Evolutionary conservation across 2,797 vertebrate species (phyloP).

Genomic region (Philypnodon macrostomus): DNA sequence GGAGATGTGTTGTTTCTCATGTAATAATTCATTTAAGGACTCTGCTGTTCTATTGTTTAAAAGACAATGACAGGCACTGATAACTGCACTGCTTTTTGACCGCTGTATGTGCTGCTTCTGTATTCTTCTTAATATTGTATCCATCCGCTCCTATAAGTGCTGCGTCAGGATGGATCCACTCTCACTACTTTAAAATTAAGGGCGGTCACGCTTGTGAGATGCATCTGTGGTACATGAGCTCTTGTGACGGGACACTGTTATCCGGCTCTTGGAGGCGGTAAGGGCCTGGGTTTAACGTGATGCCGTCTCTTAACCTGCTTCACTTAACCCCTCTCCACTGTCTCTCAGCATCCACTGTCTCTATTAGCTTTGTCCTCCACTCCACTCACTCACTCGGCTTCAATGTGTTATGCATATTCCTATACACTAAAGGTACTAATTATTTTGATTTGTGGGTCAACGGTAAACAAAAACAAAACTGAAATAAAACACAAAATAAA

Average conservation of each 20-base stretch:
- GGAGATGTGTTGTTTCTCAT: not conserved
- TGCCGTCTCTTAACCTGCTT: constrained; percentile 28
- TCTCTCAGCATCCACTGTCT: constrained; percentile 25
- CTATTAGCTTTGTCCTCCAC: constrained; percentile 28
- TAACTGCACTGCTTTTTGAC: constrained; percentile 31
- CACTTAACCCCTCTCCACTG: constrained; percentile 50
- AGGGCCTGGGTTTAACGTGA: constrained; percentile 37
- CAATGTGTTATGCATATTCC: too few relatives aligned
- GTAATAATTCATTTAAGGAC: constrained; percentile 5
- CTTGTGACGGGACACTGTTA: constrained; percentile 41
- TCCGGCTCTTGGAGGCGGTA: constrained; percentile 32
- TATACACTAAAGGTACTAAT: too few relatives aligned
- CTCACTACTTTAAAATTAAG: constrained; percentile 26
- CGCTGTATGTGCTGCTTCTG: not conserved
- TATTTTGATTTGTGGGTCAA: not conserved
- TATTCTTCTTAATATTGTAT: constrained; percentile 19
- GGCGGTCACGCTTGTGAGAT: constrained; percentile 26
- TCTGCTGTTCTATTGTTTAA: constrained; percentile 17
- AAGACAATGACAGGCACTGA: constrained; percentile 17
- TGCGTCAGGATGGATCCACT: not conserved
- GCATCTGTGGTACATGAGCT: constrained; percentile 30
- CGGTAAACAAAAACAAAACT: too few relatives aligned
- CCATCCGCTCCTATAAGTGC: constrained; percentile 18
- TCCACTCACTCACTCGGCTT: not conserved
- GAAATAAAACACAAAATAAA: too few relatives aligned